Conservation (phyloP, 2,797 vertebrate genomes). For the Etheostoma perlongum region DNA sequence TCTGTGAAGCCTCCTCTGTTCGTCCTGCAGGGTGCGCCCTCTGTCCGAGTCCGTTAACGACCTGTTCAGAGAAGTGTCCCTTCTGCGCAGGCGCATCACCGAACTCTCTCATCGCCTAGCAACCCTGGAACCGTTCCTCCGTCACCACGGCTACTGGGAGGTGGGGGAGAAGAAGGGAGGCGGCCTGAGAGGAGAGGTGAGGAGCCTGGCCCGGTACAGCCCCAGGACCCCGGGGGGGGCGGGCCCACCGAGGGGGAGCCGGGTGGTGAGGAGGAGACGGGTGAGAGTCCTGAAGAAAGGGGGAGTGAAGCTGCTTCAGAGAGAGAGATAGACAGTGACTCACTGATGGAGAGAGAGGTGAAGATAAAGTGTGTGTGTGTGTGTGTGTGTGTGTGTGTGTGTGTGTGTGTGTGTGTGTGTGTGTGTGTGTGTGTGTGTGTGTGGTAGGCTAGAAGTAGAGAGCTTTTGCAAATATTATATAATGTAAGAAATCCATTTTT, state of each 20-base stretch:
- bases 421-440: too few relatives aligned
- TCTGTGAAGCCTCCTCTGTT: slow-evolving; percentile 27
- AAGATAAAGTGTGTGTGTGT: slow-evolving; percentile 6
- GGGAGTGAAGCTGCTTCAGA: slow-evolving; percentile 49
- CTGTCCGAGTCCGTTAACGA: slow-evolving; percentile 91
- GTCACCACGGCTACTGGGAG: slow-evolving; percentile 86
- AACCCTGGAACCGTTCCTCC: slow-evolving; percentile 86
- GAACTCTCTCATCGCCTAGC: slow-evolving; percentile 90
- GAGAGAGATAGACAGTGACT: slow-evolving; percentile 46
- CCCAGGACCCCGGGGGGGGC: slow-evolving; percentile 38
- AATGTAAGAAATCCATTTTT: neutral
- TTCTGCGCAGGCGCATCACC: slow-evolving; percentile 88
- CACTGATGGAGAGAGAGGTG: slow-evolving; percentile 4
- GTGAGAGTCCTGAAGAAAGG: slow-evolving; percentile 74
- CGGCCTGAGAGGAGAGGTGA: slow-evolving; percentile 52
- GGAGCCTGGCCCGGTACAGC: slow-evolving; percentile 56
- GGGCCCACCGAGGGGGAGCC: slow-evolving; percentile 43
- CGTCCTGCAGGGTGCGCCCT: slow-evolving; percentile 88
- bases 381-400: too few relatives aligned
- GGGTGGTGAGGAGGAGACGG: slow-evolving; percentile 75
- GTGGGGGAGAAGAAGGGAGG: slow-evolving; percentile 42
- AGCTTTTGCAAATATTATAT: slow-evolving; percentile 6
- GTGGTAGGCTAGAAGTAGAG: neutral
- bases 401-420: too few relatives aligned
- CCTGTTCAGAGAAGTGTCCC: slow-evolving; percentile 90